Conservation (phyloP, 2,113 vertebrate species). For the Larimichthys polyactis region DNA sequence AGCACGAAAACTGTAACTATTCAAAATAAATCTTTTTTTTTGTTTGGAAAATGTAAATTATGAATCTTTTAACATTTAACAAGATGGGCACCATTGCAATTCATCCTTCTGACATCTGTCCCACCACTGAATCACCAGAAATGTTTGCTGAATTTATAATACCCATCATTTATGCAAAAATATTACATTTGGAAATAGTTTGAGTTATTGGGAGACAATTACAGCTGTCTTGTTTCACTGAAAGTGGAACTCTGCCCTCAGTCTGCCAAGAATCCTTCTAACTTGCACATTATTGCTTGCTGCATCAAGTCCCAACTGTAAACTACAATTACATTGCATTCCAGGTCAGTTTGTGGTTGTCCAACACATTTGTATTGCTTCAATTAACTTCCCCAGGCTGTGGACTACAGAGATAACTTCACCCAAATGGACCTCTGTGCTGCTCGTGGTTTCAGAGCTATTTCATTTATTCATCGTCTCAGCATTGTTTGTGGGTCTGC, state of each 20-base stretch:
- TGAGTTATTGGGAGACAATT: constrained; percentile 41
- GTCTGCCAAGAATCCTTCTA: constrained; percentile 45
- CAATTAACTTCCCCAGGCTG: constrained; percentile 70
- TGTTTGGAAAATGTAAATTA: neutral
- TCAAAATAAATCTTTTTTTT: neutral
- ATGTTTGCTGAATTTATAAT: constrained; percentile 29
- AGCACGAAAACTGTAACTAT: neutral
- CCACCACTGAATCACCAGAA: constrained; percentile 13
- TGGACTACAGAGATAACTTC: constrained; percentile 45
- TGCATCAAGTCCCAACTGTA: constrained; percentile 52
- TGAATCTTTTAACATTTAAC: neutral
- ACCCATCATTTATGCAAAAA: constrained; percentile 35
- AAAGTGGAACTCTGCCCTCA: constrained; percentile 25
- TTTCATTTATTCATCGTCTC: constrained; percentile 66
- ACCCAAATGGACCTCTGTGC: constrained; percentile 57
- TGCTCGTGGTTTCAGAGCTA: constrained; percentile 58
- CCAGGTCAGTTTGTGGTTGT: constrained; percentile 80
- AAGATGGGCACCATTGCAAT: neutral
- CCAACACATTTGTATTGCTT: constrained; percentile 75
- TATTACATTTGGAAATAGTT: constrained; percentile 44
- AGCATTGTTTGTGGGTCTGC: constrained; percentile 66
- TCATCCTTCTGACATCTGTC: constrained; percentile 14
- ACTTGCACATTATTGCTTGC: constrained; percentile 42
- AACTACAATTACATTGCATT: constrained; percentile 80
- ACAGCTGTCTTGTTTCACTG: constrained; percentile 43